A percentile compares a stretch with the other conserved stretches of the same genome.
These are phyloP conservation scores for Teleogryllus oceanicus DNA, from an alignment of 2,888 invertebrate genomes.

Conservation along the genomic window DNA sequence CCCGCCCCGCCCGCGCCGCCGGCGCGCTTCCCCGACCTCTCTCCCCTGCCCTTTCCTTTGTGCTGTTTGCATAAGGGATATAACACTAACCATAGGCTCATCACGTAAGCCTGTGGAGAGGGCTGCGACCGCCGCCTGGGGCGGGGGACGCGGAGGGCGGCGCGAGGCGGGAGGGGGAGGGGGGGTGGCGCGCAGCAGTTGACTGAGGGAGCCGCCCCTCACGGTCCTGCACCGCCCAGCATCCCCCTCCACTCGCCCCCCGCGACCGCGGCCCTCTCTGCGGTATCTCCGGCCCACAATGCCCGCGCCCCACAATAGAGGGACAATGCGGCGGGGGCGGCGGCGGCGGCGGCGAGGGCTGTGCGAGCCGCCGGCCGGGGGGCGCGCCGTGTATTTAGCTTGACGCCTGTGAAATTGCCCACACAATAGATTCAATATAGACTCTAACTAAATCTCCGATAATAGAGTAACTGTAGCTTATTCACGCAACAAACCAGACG, in stretches of 20 bases:
- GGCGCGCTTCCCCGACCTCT: too few relatives aligned
- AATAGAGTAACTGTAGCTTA: conserved; percentile 18
- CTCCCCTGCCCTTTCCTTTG: not conserved
- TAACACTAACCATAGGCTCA: conserved; percentile 18
- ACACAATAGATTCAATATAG: conserved; percentile 23
- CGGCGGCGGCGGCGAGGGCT: not conserved
- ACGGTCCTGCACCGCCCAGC: not conserved
- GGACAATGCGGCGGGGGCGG: not conserved
- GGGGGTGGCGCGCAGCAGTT: too few relatives aligned
- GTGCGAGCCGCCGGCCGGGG: not conserved
- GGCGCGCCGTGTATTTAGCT: conserved; percentile 22
- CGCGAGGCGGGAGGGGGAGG: too few relatives aligned
- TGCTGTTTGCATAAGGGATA: conserved; percentile 18
- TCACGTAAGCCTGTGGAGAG: conserved; percentile 8
- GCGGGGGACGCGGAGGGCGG: too few relatives aligned
- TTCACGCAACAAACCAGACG: not conserved
- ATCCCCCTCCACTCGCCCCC: not conserved
- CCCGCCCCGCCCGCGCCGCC: too few relatives aligned
- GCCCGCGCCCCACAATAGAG: not conserved
- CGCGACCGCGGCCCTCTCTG: not conserved
- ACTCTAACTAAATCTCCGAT: conserved; percentile 7
- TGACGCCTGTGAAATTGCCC: conserved; percentile 29
- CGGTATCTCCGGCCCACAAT: not conserved
- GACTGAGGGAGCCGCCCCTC: not conserved
- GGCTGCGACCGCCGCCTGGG: not conserved